These are phyloP conservation scores for Eutolmus rufibarbis DNA, from an alignment of 2,888 invertebrate species.

Conservation along the genomic window DNA sequence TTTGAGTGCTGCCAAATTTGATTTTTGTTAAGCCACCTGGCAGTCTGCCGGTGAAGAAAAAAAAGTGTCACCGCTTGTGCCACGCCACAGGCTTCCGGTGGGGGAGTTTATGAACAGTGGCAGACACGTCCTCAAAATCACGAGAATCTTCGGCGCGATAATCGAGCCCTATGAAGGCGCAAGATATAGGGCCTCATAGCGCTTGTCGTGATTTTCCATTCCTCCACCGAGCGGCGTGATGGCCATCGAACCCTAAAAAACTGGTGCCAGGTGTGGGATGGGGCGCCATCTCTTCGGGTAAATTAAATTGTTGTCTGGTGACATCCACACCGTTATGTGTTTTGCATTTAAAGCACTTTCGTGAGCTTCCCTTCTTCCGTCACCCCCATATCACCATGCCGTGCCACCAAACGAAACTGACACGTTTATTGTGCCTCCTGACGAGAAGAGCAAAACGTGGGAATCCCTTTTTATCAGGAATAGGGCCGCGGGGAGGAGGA, in stretches of 20 bases:
- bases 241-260: background rate
- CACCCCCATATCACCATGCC: background rate
- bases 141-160: background rate
- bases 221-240: background rate
- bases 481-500: background rate
- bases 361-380: background rate
- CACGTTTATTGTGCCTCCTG: background rate
- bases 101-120: background rate
- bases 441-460: background rate
- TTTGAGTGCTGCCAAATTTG: background rate
- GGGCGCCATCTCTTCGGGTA: background rate
- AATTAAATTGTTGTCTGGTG: constrained; percentile 38
- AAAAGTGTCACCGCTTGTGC: background rate
- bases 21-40: constrained; percentile 23
- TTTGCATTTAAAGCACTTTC: constrained; percentile 30
- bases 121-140: background rate
- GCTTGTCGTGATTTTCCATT: background rate
- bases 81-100: background rate
- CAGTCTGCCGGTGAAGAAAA: background rate
- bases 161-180: background rate
- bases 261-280: background rate
- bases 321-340: constrained; percentile 33
- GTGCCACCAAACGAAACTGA: background rate
- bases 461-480: background rate
- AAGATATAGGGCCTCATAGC: background rate